A percentile compares a stretch with the other conserved stretches of the same genome.
Evolutionary conservation across 2,888 invertebrate genomes (phyloP).

Genomic region (Pristionchus entomophagus): DNA sequence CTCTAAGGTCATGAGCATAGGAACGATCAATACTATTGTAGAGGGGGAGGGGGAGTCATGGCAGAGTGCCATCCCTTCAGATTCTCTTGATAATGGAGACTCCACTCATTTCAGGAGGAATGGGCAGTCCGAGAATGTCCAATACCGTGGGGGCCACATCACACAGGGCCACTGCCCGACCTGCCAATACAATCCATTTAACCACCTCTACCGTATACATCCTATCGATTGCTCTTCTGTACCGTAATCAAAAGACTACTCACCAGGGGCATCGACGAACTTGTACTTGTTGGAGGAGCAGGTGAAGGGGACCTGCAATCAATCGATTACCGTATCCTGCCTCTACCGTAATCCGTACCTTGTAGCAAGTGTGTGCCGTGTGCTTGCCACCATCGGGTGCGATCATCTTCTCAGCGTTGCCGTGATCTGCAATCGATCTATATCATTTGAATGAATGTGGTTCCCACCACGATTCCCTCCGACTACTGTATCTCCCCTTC

Average conservation of each 20-base stretch:
- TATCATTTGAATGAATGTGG: background rate
- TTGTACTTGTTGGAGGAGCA: slow-evolving; percentile 66
- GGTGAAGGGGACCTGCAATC: slow-evolving; percentile 71
- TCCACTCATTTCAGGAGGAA: slow-evolving; percentile 75
- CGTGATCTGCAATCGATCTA: slow-evolving; percentile 74
- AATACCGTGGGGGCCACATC: slow-evolving; percentile 78
- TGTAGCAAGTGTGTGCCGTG: slow-evolving; percentile 78
- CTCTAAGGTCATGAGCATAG: no score
- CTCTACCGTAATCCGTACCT: slow-evolving; percentile 63
- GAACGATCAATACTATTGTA: background rate
- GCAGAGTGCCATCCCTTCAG: background rate
- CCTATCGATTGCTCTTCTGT: no score
- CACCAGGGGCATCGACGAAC: slow-evolving; percentile 54
- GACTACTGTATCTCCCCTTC: background rate
- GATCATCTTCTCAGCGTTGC: slow-evolving; percentile 78
- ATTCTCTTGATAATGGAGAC: slow-evolving; percentile 65
- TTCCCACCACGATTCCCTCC: background rate
- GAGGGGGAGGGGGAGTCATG: background rate
- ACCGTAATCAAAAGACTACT: background rate
- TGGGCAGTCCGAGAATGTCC: slow-evolving; percentile 76
- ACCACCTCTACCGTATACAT: background rate
- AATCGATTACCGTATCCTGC: background rate
- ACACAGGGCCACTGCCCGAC: slow-evolving; percentile 76
- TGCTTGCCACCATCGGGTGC: slow-evolving; percentile 77
- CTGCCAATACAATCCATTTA: slow-evolving; percentile 46